A percentile compares a stretch with the other conserved stretches of the same genome.
Evolutionary conservation across 1,140 invertebrate genomes (phyloP).

Genomic region (Dendroctonus ponderosae): DNA sequence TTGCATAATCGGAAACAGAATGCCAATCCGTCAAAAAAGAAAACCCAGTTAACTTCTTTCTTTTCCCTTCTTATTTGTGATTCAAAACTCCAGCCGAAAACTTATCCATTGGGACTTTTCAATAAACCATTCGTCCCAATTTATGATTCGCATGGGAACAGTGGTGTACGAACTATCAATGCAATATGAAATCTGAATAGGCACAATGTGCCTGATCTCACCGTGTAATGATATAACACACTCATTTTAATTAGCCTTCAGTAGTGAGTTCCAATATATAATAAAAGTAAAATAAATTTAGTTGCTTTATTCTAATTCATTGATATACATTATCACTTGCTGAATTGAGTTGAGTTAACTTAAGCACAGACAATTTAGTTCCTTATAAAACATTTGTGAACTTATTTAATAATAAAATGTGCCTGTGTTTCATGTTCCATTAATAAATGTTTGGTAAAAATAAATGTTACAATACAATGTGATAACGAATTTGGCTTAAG

Average conservation of each 20-base stretch:
- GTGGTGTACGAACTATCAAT: slow-evolving; percentile 20
- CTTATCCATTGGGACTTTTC: slow-evolving; percentile 43
- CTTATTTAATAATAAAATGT: too few relatives aligned
- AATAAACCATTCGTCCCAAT: slow-evolving; percentile 48
- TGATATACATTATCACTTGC: too few relatives aligned
- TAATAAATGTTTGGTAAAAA: too few relatives aligned
- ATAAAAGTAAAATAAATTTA: background rate
- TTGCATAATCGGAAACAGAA: slow-evolving; percentile 19
- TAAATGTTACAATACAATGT: too few relatives aligned
- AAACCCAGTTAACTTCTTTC: slow-evolving; percentile 2
- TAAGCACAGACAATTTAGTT: background rate
- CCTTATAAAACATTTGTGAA: background rate
- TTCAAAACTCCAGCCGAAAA: slow-evolving; percentile 35
- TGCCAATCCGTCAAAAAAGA: slow-evolving; percentile 7
- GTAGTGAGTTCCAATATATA: too few relatives aligned
- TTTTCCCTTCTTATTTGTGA: slow-evolving; percentile 40
- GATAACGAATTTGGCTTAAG: too few relatives aligned
- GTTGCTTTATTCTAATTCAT: too few relatives aligned
- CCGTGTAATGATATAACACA: background rate
- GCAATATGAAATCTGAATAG: background rate
- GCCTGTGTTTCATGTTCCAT: too few relatives aligned
- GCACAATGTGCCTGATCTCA: too few relatives aligned
- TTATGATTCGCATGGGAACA: slow-evolving; percentile 38
- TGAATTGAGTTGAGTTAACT: too few relatives aligned
- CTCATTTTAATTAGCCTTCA: too few relatives aligned